Evolutionary conservation across 2,888 invertebrate genomes (phyloP).

Genomic region (Byasa hedistus): DNA sequence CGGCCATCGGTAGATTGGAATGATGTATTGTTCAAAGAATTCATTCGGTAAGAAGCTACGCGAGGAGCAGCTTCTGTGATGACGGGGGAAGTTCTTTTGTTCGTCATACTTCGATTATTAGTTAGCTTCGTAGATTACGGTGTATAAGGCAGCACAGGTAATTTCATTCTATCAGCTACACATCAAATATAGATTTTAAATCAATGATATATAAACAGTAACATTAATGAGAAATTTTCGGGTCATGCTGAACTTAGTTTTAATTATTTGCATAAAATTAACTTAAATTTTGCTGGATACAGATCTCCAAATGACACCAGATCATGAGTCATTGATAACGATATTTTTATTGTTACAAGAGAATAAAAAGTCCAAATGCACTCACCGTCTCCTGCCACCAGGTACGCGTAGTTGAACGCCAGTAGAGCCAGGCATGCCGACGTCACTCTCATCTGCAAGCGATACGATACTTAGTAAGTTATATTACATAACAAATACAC

Average conservation of each 20-base stretch:
- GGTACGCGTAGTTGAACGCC: slow-evolving; percentile 51
- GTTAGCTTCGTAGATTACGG: neutral
- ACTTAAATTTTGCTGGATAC: no score
- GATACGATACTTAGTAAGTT: no score
- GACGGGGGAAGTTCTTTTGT: slow-evolving; percentile 8
- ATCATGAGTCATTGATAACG: no score
- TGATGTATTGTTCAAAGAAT: slow-evolving; percentile 69
- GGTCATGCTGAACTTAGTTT: no score
- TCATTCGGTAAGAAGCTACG: slow-evolving; percentile 43
- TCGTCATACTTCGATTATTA: neutral
- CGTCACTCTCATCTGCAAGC: slow-evolving; percentile 65
- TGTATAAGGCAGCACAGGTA: neutral
- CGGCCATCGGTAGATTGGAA: slow-evolving; percentile 62
- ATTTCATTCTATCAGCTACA: neutral
- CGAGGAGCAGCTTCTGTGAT: slow-evolving; percentile 8
- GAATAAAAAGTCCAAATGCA: neutral
- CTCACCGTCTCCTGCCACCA: slow-evolving; percentile 62
- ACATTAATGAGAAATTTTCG: no score
- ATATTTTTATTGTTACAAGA: no score
- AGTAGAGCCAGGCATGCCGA: slow-evolving; percentile 56
- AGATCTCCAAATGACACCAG: no score
- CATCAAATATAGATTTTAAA: no score
- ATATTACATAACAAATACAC: no score
- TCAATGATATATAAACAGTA: no score
- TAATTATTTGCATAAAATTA: no score